Percentiles rank a stretch among this genome's conserved stretches.
phyloP scores from a whole-genome alignment of 2,888 invertebrate species.

The Electrophaes corylata region DNA sequence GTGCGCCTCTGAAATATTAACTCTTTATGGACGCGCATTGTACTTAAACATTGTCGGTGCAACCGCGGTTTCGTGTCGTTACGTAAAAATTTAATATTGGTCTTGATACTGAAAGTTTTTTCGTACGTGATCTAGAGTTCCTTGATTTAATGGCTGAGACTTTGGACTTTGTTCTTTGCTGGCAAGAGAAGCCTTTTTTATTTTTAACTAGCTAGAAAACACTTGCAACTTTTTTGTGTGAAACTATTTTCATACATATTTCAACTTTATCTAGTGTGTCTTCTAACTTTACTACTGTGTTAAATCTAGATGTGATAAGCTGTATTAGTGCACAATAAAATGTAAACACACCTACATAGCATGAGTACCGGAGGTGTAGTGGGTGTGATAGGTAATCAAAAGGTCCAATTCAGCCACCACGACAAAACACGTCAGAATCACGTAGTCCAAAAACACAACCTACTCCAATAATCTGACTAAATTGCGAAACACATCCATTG shows the following conservation, averaged over 20 bases:
- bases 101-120: slow-evolving; percentile 60
- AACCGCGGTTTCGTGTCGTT: slow-evolving; percentile 65
- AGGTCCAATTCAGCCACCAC: too few relatives aligned
- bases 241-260: too few relatives aligned
- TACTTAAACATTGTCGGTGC: slow-evolving; percentile 56
- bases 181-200: not conserved
- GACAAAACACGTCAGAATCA: too few relatives aligned
- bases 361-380: too few relatives aligned
- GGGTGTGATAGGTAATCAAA: too few relatives aligned
- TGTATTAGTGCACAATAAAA: too few relatives aligned
- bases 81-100: slow-evolving; percentile 72
- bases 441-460: too few relatives aligned
- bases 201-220: not conserved
- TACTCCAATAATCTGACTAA: not conserved
- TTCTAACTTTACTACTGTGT: too few relatives aligned
- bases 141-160: slow-evolving; percentile 45
- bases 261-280: too few relatives aligned
- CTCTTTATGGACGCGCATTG: slow-evolving; percentile 78
- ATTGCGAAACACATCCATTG: not conserved
- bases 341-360: too few relatives aligned
- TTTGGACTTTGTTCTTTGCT: slow-evolving; percentile 18
- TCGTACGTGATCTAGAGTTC: slow-evolving; percentile 59
- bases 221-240: not conserved
- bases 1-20: slow-evolving; percentile 79
- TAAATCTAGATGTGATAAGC: too few relatives aligned